phyloP scores from a whole-genome alignment of 2,888 invertebrate genomes.

The Zaprionus lineosus region DNA sequence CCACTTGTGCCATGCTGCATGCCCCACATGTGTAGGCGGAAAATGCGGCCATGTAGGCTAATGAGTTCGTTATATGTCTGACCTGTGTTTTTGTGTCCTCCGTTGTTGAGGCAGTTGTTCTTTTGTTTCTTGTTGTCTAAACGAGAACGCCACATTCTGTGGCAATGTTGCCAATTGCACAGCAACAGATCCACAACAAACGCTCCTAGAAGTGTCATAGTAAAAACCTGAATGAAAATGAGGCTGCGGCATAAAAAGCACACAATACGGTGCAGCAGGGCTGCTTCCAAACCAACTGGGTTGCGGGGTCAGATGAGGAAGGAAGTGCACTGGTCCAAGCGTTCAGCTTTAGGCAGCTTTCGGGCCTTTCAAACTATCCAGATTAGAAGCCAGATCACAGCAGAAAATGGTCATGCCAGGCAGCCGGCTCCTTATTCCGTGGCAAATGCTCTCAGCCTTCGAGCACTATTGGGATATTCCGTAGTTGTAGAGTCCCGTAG shows the following conservation, averaged over 20 bases:
- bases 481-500: no score
- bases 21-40: slow-evolving; percentile 67
- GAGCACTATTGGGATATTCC: no score
- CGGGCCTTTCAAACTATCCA: no score
- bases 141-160: slow-evolving; percentile 52
- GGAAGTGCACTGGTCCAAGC: no score
- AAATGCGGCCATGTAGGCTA: slow-evolving; percentile 75
- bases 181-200: slow-evolving; percentile 15
- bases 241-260: slow-evolving; percentile 20
- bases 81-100: slow-evolving; percentile 40
- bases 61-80: slow-evolving; percentile 66
- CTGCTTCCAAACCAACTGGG: not conserved
- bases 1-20: slow-evolving; percentile 33
- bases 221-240: slow-evolving; percentile 41
- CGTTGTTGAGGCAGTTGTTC: not conserved
- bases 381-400: no score
- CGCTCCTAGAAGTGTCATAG: slow-evolving; percentile 52
- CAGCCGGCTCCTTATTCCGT: no score
- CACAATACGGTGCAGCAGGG: slow-evolving; percentile 3
- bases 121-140: slow-evolving; percentile 22
- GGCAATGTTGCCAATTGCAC: slow-evolving; percentile 12
- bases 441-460: no score
- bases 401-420: no score
- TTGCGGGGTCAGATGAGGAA: slow-evolving; percentile 17
- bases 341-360: no score